Base-by-base conservation (phyloP, 1,140 invertebrate species). In the Calycopis cecrops region DNA sequence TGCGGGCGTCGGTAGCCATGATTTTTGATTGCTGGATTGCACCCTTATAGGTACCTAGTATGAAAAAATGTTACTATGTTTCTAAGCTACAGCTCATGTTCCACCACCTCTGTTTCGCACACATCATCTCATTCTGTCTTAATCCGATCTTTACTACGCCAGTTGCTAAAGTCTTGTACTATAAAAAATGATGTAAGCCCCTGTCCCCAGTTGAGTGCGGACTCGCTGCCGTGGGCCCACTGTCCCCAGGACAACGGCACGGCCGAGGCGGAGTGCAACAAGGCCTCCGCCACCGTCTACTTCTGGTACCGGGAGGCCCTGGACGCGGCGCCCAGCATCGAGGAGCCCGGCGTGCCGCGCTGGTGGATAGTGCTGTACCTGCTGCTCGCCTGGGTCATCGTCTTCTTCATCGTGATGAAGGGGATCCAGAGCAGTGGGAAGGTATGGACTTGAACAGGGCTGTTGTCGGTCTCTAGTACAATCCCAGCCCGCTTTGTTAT, bases 361-460 rank as follows among this genome's bases (percentile, higher is more conserved):
- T 98, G 96, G 95, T 98, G 98, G 94, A 96, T 99, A 68, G 95
- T 96, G 0, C 76, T 97, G 4, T 98, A 97, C 79, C 90, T 99
- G 12, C 84, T 98, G 35, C 87, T 99, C 9, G 95, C 97, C 48
- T 99, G 98, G 98, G 88, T 95, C 56, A 90, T 99, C 51, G 96
- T 99, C 10, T 99, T 98, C 89, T 95, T 97, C 75, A 98, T 98
- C 75, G 96, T 99, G 3, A 98, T 98, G 96, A 97, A 98, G 87
- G 98, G 98, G 44, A 98, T 99, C 62, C 97, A 99, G 85, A 97
- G 96, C 65, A 98, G 97, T 60, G 98, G 98, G 77, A 99, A 98
- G 91, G 97, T 97, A 82, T 77, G 17, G 18, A 12, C 6, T 34
- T 49, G 21, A 3, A 3, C 6, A 28, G 6, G 21, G 21, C 21